Evolutionary conservation across 2,888 invertebrate genomes (phyloP).

Genomic region (Rhaphigaster nebulosa): DNA sequence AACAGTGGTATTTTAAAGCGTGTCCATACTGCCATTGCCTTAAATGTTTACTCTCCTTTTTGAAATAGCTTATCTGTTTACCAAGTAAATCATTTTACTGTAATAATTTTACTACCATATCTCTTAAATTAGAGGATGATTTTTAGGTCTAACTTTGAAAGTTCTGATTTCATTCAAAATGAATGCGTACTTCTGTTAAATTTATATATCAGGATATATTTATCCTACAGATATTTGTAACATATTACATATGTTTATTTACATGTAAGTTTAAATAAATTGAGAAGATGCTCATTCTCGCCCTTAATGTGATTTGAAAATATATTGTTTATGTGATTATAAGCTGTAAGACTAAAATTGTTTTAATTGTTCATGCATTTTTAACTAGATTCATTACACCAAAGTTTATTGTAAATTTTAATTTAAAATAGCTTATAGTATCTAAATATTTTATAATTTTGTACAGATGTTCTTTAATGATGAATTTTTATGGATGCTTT

Average conservation of each 20-base stretch:
- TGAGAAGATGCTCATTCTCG: background rate
- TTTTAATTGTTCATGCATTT: slow-evolving; percentile 22
- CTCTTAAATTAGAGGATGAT: slow-evolving; percentile 1
- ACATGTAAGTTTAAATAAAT: background rate
- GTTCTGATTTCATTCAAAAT: background rate
- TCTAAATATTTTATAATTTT: slow-evolving; percentile 39
- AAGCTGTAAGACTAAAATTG: slow-evolving; percentile 24
- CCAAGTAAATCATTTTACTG: background rate
- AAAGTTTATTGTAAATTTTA: slow-evolving; percentile 31
- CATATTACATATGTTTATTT: background rate
- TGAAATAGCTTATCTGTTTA: background rate
- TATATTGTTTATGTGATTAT: slow-evolving; percentile 7
- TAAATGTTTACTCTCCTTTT: background rate
- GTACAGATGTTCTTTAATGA: background rate
- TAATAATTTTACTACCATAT: background rate
- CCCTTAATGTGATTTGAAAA: background rate
- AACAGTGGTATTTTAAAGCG: background rate
- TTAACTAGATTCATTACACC: slow-evolving; percentile 28
- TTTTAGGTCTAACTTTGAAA: slow-evolving; percentile 7
- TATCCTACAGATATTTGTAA: background rate
- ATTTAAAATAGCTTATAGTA: slow-evolving; percentile 11
- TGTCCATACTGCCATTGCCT: background rate
- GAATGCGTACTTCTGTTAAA: background rate
- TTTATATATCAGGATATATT: background rate
- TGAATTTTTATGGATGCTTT: background rate